phyloP scores from a whole-genome alignment of 2,888 invertebrate species.

The Agriotes lineatus region DNA sequence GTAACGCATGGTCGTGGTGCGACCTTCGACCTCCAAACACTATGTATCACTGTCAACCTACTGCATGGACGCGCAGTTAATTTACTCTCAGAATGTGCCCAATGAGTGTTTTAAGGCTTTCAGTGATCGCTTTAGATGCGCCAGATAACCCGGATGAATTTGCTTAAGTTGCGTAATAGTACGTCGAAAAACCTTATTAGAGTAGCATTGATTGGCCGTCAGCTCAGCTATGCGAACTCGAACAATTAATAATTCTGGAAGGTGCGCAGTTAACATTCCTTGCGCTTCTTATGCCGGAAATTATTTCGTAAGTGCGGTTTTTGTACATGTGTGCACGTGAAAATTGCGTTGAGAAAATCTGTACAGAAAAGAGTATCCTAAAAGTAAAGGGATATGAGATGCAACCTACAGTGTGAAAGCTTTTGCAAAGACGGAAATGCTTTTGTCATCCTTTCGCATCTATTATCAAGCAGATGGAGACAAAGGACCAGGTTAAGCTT shows the following conservation, averaged over 20 bases:
- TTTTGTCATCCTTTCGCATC: too few species aligned
- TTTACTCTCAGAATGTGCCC: slow-evolving; percentile 25
- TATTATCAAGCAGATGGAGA: too few species aligned
- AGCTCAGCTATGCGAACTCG: background rate
- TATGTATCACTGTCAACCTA: slow-evolving; percentile 48
- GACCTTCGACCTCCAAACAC: slow-evolving; percentile 44
- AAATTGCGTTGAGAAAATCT: too few species aligned
- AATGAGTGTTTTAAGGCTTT: slow-evolving; percentile 19
- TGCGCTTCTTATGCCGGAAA: background rate
- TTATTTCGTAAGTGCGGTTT: slow-evolving; percentile 1
- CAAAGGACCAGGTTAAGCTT: too few species aligned
- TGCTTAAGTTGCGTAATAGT: slow-evolving; percentile 14
- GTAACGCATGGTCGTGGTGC: slow-evolving; percentile 39
- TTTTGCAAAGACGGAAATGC: too few species aligned
- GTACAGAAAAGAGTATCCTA: too few species aligned
- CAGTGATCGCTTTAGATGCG: slow-evolving; percentile 8
- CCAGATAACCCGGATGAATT: slow-evolving; percentile 21
- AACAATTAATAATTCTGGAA: slow-evolving; percentile 18
- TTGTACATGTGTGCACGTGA: too few species aligned
- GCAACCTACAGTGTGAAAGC: too few species aligned
- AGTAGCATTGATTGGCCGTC: slow-evolving; percentile 22
- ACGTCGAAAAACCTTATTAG: slow-evolving; percentile 17
- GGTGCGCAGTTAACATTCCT: slow-evolving; percentile 21
- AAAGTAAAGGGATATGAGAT: too few species aligned
- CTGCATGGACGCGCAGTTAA: slow-evolving; percentile 33